Evolutionary conservation across 2,113 vertebrate genomes (phyloP).

Genomic region (Odontophorus gujanensis): DNA sequence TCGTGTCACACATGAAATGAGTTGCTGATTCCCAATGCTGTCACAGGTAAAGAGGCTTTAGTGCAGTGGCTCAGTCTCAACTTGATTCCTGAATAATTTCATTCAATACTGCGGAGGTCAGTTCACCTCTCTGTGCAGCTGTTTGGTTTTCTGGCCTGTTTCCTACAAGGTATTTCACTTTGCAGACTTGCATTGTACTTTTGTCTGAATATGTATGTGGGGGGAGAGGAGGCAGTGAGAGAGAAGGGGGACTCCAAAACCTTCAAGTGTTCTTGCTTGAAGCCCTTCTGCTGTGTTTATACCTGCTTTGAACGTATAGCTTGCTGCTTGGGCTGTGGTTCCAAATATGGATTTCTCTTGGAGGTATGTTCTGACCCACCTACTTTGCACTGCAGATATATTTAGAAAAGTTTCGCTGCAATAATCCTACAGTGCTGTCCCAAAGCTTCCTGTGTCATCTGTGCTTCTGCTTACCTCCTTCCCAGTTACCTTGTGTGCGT

Average conservation of each 20-base stretch:
- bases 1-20: background rate
- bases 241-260: constrained; percentile 10
- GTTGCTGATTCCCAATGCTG: background rate
- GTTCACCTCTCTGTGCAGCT: background rate
- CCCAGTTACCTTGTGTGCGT: background rate
- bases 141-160: background rate
- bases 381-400: constrained; percentile 65
- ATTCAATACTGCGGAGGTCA: background rate
- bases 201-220: background rate
- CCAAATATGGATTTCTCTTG: constrained; percentile 73
- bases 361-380: constrained; percentile 73
- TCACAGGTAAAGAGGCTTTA: background rate
- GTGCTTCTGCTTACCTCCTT: constrained; percentile 16
- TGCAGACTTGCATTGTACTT: background rate
- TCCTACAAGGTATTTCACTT: background rate
- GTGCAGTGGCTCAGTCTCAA: background rate
- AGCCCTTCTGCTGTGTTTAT: background rate
- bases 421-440: background rate
- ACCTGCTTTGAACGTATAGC: background rate
- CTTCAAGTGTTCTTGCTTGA: constrained; percentile 34
- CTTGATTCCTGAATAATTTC: background rate
- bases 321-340: constrained; percentile 46
- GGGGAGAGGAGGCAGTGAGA: background rate
- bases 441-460: constrained; percentile 39
- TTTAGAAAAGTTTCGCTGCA: constrained; percentile 31